phyloP scores from a whole-genome alignment of 2,888 invertebrate genomes.

The Stenichneumon culpator region DNA sequence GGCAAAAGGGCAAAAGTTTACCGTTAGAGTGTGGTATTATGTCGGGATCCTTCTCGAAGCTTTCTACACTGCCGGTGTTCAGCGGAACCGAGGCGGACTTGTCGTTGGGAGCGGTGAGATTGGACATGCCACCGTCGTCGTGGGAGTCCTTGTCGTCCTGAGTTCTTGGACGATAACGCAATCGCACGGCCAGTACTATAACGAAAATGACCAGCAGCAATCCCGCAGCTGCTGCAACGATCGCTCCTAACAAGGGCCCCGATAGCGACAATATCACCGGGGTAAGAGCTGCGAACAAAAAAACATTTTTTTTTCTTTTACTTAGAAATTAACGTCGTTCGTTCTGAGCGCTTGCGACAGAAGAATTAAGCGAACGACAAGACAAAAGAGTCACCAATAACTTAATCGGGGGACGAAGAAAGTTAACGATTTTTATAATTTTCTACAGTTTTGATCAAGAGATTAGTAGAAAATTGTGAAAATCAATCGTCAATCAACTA shows the following conservation, averaged over 20 bases:
- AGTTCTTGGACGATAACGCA: constrained; percentile 82
- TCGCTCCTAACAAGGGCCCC: constrained; percentile 82
- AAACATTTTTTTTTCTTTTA: constrained; percentile 37
- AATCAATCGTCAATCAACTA: too few species aligned
- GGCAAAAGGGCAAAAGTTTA: constrained; percentile 61
- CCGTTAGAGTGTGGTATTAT: constrained; percentile 84
- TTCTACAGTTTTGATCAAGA: background rate
- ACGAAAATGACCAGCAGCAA: constrained; percentile 82
- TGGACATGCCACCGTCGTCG: constrained; percentile 67
- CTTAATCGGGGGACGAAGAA: background rate
- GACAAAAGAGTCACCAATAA: background rate
- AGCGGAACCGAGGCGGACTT: constrained; percentile 81
- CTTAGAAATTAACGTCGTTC: constrained; percentile 22
- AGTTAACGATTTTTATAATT: constrained; percentile 4
- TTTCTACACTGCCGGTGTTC: constrained; percentile 82
- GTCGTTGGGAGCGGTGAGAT: constrained; percentile 75
- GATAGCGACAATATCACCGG: constrained; percentile 83
- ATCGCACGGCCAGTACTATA: constrained; percentile 80
- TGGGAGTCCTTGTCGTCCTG: constrained; percentile 79
- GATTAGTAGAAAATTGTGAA: too few species aligned
- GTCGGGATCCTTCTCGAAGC: constrained; percentile 83
- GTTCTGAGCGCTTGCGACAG: background rate
- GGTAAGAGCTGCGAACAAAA: constrained; percentile 78
- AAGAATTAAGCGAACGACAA: constrained; percentile 4
- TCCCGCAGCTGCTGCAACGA: constrained; percentile 82